Evolutionary conservation across 2,797 vertebrate species (phyloP), one percentile per base, ranked within the genome.

Genomic region (Centroberyx gerrardi): DNA sequence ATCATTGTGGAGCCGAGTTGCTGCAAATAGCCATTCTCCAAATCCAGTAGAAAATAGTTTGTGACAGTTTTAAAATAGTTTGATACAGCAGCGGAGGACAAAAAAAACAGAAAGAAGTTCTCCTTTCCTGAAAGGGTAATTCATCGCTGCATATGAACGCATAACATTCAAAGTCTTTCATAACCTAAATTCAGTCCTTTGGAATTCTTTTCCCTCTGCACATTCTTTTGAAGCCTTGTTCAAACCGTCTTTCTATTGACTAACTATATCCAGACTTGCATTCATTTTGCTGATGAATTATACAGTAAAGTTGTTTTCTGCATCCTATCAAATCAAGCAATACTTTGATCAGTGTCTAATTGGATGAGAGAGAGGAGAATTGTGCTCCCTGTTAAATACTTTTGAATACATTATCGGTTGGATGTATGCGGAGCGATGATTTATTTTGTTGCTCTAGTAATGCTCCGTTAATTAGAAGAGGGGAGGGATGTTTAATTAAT

Each of bases 331-430:
- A 84, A 89, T 90, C 71, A 87, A 90, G 87, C 74, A 81, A 87
- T 81, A 86, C 91, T 94, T 91, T 92, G 88, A 95, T 94, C 87
- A 92, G 68, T 80, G 66, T 83, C 82, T 93, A 92, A 93, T 92
- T 93, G 87, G 75, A 85, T 65, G 63, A 89, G 85, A 86, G 83
- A 82, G 68, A 60, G 62, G 15, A 63, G 81, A 80, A 82, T 76
- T 65, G 74, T 74, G 81, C 60, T 82, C 78, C 66, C 76, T 72
- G 78, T 80, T 84, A 87, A 85, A 83, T 78, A 82, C 62, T 87
- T 83, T 75, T 62, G 87, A 90, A 92, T 84, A 84, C 74, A 86
- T 85, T 89, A 87, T 87, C 60, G 61, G 40, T 49, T 46, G 73
- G 76, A 85, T 73, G 78, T 80, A 87, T 83, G 87, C 78, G 40